Evolutionary conservation across 2,113 vertebrate genomes (phyloP).

Genomic region (Sigmodon hispidus): DNA sequence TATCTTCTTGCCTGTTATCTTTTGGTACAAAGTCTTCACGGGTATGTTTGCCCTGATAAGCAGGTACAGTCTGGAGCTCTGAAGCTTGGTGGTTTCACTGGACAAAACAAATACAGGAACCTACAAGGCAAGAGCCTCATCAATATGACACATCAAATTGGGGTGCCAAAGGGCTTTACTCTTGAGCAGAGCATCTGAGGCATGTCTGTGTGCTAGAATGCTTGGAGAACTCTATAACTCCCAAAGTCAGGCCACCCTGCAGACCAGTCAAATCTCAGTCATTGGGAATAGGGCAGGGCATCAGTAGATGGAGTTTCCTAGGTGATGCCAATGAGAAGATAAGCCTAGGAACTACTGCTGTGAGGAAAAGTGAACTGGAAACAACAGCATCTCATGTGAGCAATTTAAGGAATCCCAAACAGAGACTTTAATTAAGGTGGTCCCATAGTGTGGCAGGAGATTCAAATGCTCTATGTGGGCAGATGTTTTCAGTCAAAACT

Average conservation of each 20-base stretch:
- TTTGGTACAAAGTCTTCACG: too few relatives aligned
- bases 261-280: not conserved
- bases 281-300: not conserved
- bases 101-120: not conserved
- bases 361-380: not conserved
- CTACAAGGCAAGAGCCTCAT: too few relatives aligned
- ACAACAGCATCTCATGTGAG: not conserved
- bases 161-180: not conserved
- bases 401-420: not conserved
- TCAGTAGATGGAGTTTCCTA: not conserved
- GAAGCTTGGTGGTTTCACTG: not conserved
- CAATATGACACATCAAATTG: not conserved
- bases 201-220: not conserved
- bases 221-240: not conserved
- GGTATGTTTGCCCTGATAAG: not conserved
- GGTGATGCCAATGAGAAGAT: not conserved
- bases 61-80: not conserved
- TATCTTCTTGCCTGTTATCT: too few relatives aligned
- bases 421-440: not conserved
- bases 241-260: not conserved
- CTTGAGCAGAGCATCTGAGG: not conserved
- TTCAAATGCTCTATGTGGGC: not conserved
- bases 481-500: not conserved
- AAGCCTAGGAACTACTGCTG: not conserved
- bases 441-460: slow-evolving; percentile 1